phyloP scores from a whole-genome alignment of 2,888 invertebrate species.

The Caenorhabditis japonica region DNA sequence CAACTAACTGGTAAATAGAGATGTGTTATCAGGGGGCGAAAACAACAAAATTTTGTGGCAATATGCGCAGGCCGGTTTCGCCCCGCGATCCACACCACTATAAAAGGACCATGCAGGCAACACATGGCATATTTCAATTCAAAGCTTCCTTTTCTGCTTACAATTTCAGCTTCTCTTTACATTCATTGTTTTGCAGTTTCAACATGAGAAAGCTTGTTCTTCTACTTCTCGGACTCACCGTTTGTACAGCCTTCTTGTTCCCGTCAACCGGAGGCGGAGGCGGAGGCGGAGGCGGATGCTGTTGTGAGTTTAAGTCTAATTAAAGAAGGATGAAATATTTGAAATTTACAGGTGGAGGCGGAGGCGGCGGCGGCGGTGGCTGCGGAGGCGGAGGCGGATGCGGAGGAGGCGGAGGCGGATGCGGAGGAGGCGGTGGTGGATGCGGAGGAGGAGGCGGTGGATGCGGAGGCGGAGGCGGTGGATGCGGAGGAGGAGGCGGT shows the following conservation, averaged over 20 bases:
- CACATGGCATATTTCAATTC: slow-evolving; percentile 30
- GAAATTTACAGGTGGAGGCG: slow-evolving; percentile 2
- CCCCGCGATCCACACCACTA: slow-evolving; percentile 15
- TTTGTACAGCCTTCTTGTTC: slow-evolving; percentile 48
- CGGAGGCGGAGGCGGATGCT: slow-evolving; percentile 47
- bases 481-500: slow-evolving; percentile 28
- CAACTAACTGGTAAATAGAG: slow-evolving; percentile 39
- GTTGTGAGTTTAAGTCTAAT: neutral
- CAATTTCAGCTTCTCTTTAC: too few relatives aligned
- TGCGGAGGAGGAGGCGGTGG: slow-evolving; percentile 23
- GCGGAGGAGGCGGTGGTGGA: slow-evolving; percentile 22
- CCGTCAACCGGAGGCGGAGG: slow-evolving; percentile 38
- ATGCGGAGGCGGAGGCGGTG: slow-evolving; percentile 25
- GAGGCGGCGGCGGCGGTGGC: slow-evolving; percentile 27
- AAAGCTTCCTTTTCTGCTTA: too few relatives aligned
- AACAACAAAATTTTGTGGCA: slow-evolving; percentile 13
- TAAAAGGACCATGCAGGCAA: slow-evolving; percentile 37
- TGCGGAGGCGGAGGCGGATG: slow-evolving; percentile 16
- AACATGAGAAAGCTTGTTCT: slow-evolving; percentile 48
- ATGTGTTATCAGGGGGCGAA: slow-evolving; percentile 25
- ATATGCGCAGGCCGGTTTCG: slow-evolving; percentile 8
- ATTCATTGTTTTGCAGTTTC: slow-evolving; percentile 4
- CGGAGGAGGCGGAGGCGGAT: slow-evolving; percentile 19
- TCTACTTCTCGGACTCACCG: slow-evolving; percentile 38
- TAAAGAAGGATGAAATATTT: neutral